phyloP scores from a whole-genome alignment of 2,797 vertebrate species.

The Anguilla anguilla region DNA sequence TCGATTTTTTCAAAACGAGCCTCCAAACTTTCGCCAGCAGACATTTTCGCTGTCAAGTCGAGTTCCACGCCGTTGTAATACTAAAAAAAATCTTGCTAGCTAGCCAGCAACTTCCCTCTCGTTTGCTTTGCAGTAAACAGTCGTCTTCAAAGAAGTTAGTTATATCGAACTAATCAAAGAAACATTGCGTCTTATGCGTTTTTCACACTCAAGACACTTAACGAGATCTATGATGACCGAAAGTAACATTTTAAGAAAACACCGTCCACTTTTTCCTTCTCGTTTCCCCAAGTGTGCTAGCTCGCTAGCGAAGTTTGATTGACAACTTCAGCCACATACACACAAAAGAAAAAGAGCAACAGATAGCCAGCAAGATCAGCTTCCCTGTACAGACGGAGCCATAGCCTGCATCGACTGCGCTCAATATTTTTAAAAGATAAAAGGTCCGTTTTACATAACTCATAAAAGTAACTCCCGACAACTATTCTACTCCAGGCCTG shows the following conservation, averaged over 20 bases:
- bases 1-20: conserved; percentile 97
- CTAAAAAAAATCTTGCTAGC: conserved; percentile 37
- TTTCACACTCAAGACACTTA: conserved; percentile 53
- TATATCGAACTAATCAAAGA: conserved; percentile 55
- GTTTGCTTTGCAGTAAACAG: conserved; percentile 66
- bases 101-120: conserved; percentile 51
- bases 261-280: conserved; percentile 14
- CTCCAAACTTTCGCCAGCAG: conserved; percentile 86
- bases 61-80: conserved; percentile 48
- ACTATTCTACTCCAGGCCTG: conserved; percentile 58
- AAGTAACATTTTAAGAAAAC: conserved; percentile 69
- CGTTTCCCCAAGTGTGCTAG: conserved; percentile 43
- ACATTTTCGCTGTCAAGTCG: conserved; percentile 75
- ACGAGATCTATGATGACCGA: conserved; percentile 53
- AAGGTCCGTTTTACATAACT: conserved; percentile 52
- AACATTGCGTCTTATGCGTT: conserved; percentile 63
- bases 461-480: conserved; percentile 29
- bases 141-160: conserved; percentile 52
- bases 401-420: conserved; percentile 55
- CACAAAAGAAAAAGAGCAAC: conserved; percentile 52
- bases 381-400: conserved; percentile 69
- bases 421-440: conserved; percentile 70
- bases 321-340: conserved; percentile 27
- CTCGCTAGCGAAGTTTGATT: conserved; percentile 38
- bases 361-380: conserved; percentile 65